Evolutionary conservation across 2,113 vertebrate species (phyloP).

Genomic region (Cyanocitta stelleri): DNA sequence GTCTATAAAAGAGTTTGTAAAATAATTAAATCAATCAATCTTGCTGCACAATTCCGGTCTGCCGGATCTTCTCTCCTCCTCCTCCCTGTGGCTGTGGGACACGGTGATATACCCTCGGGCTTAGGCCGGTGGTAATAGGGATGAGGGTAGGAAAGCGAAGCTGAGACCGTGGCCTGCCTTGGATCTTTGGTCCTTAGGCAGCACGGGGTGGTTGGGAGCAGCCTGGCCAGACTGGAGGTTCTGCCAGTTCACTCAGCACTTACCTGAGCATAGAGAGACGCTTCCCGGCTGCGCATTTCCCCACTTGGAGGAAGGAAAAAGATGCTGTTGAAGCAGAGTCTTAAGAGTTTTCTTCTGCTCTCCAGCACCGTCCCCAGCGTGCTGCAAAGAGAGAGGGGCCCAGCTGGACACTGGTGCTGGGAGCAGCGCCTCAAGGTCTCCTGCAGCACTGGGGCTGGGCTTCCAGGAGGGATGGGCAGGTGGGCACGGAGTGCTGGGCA

Average conservation of each 20-base stretch:
- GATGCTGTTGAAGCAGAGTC: background rate
- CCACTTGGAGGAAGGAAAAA: accelerated
- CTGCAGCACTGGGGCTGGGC: too few species aligned
- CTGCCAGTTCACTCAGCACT: background rate
- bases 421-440: too few species aligned
- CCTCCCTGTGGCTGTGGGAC: too few species aligned
- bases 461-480: too few species aligned
- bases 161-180: background rate
- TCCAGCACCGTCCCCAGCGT: background rate
- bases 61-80: too few species aligned
- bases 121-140: too few species aligned
- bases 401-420: background rate
- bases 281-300: background rate
- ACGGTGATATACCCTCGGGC: too few species aligned
- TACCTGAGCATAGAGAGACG: background rate
- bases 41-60: too few species aligned
- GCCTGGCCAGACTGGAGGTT: background rate
- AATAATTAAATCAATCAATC: too few species aligned
- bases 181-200: background rate
- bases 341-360: background rate
- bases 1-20: too few species aligned
- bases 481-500: too few species aligned
- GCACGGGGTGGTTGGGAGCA: background rate
- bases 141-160: background rate
- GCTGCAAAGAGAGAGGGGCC: background rate